Base-by-base conservation (phyloP, 1,140 invertebrate species). In the Drosophila sp. region DNA sequence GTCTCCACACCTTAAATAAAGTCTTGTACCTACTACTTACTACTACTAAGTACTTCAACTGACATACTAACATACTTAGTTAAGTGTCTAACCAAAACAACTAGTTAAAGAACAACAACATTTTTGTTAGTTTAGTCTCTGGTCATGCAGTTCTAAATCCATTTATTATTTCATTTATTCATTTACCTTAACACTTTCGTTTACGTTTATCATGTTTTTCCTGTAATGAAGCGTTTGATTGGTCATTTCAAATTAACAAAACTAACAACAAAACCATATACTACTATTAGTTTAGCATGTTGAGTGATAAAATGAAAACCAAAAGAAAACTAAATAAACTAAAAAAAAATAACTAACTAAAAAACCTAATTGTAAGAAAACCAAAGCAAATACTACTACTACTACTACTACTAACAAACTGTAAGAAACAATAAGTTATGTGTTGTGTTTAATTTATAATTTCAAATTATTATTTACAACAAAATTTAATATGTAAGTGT, bases 71-170 rank as follows among this genome's bases (percentile, higher is more conserved):
- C 23, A 25, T 27, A 44, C 58, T 44, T 76, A 83, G 76, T 74
- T 87, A 62, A 79, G 76, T 87, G 83, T 87, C 72, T 87, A 87
- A 79, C 54, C 8, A 38, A 38, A 32, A 71, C n/a, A 82, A 72
- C 35, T 55, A 76, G 60, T 50, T 60, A 68, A 79, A 63, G 67
- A 72, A 78, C 32, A 58, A n/a, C 33, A 35, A 33, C 17, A 17
- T 83, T 76, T 75, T 54, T 75, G 80, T 87, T 89, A 87, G 84
- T 67, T 80, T 89, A 89, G 84, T 87, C 76, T 89, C 72, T 87
- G 84, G 84, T 87, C 73, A 83, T 87, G 83, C 79, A 63, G 67
- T 83, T 73, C 0, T 56, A 58, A 35, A 55, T 23, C 50, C 8
- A 32, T 47, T 66, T 68, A 47, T 44, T 29, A 10, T 57, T 89